phyloP scores from a whole-genome alignment of 2,797 vertebrate species.

The Arrhamphus sclerolepis region DNA sequence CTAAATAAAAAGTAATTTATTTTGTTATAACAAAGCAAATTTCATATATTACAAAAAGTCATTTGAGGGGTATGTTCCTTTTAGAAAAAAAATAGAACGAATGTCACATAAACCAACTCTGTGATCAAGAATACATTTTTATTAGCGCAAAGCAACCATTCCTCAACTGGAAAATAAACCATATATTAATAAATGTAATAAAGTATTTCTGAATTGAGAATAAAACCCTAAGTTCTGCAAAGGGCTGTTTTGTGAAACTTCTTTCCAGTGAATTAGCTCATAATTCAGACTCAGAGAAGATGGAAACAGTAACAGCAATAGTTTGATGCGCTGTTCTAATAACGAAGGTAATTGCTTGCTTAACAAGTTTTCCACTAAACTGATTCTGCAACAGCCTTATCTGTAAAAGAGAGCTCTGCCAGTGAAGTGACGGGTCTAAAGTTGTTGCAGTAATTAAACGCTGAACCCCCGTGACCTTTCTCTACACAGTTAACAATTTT shows the following conservation, averaged over 20 bases:
- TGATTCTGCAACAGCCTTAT: constrained; percentile 11
- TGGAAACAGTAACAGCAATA: constrained; percentile 23
- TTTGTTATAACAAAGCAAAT: neutral
- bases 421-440: constrained; percentile 43
- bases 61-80: neutral
- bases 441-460: constrained; percentile 51
- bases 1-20: constrained; percentile 2
- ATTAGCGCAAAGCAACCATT: too few relatives aligned
- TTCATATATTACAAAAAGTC: too few relatives aligned
- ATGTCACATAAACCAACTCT: too few relatives aligned
- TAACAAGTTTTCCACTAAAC: constrained; percentile 46
- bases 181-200: too few relatives aligned
- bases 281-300: neutral
- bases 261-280: neutral
- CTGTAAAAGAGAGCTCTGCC: constrained; percentile 19
- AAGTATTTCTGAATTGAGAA: too few relatives aligned
- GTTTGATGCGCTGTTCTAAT: constrained; percentile 34
- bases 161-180: too few relatives aligned
- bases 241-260: too few relatives aligned
- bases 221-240: too few relatives aligned
- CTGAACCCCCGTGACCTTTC: constrained; percentile 23
- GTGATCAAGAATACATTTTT: too few relatives aligned
- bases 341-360: constrained; percentile 53
- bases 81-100: too few relatives aligned
- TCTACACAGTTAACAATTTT: constrained; percentile 35